A percentile compares a stretch with the other conserved stretches of the same genome.
phyloP scores from a whole-genome alignment of 2,113 vertebrate genomes.

The Aegotheles bennettii region DNA sequence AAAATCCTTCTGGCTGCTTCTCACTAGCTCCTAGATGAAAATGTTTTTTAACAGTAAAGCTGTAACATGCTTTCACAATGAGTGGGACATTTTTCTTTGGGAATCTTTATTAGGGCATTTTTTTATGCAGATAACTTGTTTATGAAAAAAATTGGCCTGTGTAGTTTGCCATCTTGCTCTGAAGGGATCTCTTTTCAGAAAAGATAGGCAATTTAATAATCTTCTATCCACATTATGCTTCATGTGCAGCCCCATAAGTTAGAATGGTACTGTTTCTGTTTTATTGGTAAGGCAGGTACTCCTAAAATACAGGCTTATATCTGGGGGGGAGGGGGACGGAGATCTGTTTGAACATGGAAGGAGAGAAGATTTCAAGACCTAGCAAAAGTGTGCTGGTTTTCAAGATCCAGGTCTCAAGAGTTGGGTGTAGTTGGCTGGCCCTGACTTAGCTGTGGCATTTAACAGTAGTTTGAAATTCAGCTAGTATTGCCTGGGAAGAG shows the following conservation, averaged over 20 bases:
- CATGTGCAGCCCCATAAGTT: not conserved
- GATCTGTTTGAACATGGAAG: not conserved
- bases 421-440: not conserved
- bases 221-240: not conserved
- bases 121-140: not conserved
- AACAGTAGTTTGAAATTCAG: not conserved
- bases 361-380: not conserved
- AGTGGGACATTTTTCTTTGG: not conserved
- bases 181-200: not conserved
- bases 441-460: not conserved
- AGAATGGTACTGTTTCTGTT: not conserved
- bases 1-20: not conserved
- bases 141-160: not conserved
- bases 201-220: not conserved
- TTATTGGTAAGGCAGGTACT: not conserved
- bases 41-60: not conserved
- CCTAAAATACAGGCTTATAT: not conserved
- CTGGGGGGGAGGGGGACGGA: not conserved
- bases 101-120: not conserved
- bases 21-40: not conserved
- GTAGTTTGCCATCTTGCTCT: not conserved
- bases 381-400: not conserved
- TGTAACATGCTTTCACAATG: not conserved
- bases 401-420: not conserved
- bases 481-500: not conserved